phyloP scores from a whole-genome alignment of 2,888 invertebrate species.

The Synanthedon tipuliformis region DNA sequence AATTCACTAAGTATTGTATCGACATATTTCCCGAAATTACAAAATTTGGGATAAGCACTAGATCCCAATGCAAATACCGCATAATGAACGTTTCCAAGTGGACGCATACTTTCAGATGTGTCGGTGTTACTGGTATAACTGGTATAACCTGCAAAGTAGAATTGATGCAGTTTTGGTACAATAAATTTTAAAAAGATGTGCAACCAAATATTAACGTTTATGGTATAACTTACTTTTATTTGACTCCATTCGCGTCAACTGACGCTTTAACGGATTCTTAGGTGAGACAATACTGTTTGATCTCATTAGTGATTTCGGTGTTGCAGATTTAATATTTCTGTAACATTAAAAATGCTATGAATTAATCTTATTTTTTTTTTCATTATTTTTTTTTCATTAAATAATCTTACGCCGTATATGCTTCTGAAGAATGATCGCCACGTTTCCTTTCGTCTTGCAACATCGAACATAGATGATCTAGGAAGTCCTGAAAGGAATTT shows the following conservation, averaged over 20 bases:
- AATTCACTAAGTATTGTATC: conserved; percentile 89
- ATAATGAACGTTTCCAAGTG: conserved; percentile 89
- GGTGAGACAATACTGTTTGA: conserved; percentile 76
- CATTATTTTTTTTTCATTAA: neutral
- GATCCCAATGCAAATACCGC: conserved; percentile 95
- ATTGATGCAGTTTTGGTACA: conserved; percentile 29
- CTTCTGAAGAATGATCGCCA: conserved; percentile 23
- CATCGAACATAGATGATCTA: conserved; percentile 50
- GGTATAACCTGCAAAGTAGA: conserved; percentile 72
- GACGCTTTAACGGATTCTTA: conserved; percentile 61
- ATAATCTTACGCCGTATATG: conserved; percentile 19
- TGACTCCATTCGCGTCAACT: conserved; percentile 5
- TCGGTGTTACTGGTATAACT: conserved; percentile 71
- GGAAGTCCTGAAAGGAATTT: conserved; percentile 34
- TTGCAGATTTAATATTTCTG: conserved; percentile 75
- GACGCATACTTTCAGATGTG: conserved; percentile 80
- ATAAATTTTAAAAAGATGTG: neutral
- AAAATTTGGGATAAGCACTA: conserved; percentile 96
- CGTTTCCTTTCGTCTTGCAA: conserved; percentile 40
- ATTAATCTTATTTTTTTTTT: neutral
- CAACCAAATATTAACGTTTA: neutral
- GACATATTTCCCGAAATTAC: conserved; percentile 91
- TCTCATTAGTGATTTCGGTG: conserved; percentile 89
- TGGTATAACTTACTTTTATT: conserved; percentile 41
- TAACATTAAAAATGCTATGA: neutral